Evolutionary conservation across 1,140 invertebrate species (phyloP), one percentile per base, ranked within the genome.

Genomic region (Limonius californicus): DNA sequence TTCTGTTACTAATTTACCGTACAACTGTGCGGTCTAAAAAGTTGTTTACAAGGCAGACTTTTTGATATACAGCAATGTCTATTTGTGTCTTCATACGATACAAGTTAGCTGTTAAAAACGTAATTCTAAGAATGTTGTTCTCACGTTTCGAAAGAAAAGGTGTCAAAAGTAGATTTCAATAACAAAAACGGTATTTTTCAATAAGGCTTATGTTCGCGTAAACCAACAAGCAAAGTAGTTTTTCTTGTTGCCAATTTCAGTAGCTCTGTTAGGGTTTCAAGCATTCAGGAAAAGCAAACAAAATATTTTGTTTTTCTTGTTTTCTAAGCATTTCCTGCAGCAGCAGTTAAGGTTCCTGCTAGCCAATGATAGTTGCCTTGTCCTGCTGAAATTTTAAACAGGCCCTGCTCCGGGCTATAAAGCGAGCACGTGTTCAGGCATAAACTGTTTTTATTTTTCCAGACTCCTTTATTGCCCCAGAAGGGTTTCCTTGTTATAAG

Each of bases 361-460:
- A 55, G 18, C 54, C 54, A 65, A 65, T 53, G 55, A 61, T 59
- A 42, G 45, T 65, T 43, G 58, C 58, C 58, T 61, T 58, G 54
- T 65, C 59, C 59, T 50, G 45, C 45, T 65, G 63, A 65, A 65
- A 65, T 65, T 65, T 65, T 65, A 65, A 65, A 65, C 63, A 65
- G 30, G 63, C 63, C 54, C 57, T 58, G 58, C 63, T 55, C 18
- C 58, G 54, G 54, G 63, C 60, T 53, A 65, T 65, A 65, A 65
- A 65, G 63, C 57, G 58, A 65, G 63, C 63, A 65, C 63, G 63
- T 65, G 63, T 65, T 65, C 63, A 57, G 45, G 63, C 63, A 65
- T 65, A 65, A 65, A 65, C 63, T 65, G 63, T 61, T 65, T 65
- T 65, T 65, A 65, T 65, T 65, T 65, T 63, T 65, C 59, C 58